Conservation (phyloP, 2,888 invertebrate species). For the Kuschelorhynchus macadamiae region DNA sequence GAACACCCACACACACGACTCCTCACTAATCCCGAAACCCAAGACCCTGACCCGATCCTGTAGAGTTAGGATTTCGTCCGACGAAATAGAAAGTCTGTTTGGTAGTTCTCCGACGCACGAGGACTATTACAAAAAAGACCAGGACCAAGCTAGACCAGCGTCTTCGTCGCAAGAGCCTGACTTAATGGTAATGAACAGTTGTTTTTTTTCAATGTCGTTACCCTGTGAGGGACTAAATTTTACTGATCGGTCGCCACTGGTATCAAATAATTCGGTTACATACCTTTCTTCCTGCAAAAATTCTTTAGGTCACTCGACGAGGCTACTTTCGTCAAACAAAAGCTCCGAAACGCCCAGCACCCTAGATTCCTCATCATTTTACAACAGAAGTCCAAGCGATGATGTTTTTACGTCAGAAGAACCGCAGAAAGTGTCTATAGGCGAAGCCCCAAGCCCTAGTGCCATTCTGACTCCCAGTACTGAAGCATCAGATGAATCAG, state of each 20-base stretch:
- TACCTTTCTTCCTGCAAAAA: slow-evolving; percentile 20
- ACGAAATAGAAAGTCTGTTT: slow-evolving; percentile 38
- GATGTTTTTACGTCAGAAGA: slow-evolving; percentile 37
- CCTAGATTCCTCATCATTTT: slow-evolving; percentile 43
- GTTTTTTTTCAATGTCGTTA: too few species aligned
- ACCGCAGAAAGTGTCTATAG: slow-evolving; percentile 38
- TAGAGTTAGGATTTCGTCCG: slow-evolving; percentile 39
- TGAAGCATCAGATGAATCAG: slow-evolving; percentile 62
- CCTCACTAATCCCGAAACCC: slow-evolving; percentile 11
- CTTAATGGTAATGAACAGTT: too few species aligned
- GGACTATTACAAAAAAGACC: neutral
- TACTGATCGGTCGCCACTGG: slow-evolving; percentile 5
- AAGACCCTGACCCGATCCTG: slow-evolving; percentile 38
- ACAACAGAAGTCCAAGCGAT: slow-evolving; percentile 43
- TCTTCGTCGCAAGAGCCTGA: slow-evolving; percentile 73
- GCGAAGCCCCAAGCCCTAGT: slow-evolving; percentile 66
- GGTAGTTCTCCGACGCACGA: slow-evolving; percentile 16
- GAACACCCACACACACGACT: slow-evolving; percentile 13
- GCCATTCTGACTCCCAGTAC: slow-evolving; percentile 75
- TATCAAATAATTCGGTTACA: slow-evolving; percentile 21
- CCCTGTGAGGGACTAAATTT: neutral
- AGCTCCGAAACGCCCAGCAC: slow-evolving; percentile 35
- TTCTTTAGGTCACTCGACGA: slow-evolving; percentile 22
- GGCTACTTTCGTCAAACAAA: slow-evolving; percentile 27
- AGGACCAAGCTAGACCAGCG: too few species aligned